Conservation (phyloP, 2,113 vertebrate genomes). For the Anarhynchus alexandrinus region DNA sequence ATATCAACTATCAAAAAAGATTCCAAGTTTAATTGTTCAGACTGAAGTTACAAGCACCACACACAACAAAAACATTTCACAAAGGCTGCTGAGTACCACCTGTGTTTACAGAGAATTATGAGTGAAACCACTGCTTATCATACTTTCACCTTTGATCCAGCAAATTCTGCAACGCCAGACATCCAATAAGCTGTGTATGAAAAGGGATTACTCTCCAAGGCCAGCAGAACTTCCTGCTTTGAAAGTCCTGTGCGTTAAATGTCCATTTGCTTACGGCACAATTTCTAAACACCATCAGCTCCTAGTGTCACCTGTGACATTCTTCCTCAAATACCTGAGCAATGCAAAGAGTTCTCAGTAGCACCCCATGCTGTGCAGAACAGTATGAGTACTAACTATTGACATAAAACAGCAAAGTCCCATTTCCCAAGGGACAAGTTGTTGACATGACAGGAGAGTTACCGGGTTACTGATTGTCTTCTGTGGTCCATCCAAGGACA, state of each 20-base stretch:
- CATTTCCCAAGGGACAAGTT: not conserved
- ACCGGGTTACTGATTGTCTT: conserved; percentile 67
- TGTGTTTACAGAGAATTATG: not conserved
- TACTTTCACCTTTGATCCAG: not conserved
- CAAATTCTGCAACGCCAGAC: not conserved
- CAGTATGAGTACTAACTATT: not conserved
- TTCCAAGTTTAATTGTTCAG: not conserved
- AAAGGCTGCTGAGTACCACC: not conserved
- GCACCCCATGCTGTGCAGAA: not conserved
- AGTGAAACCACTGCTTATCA: not conserved
- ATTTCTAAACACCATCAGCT: not conserved
- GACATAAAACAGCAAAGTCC: not conserved
- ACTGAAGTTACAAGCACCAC: not conserved
- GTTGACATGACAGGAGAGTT: not conserved
- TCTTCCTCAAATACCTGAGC: not conserved
- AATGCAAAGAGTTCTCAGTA: not conserved
- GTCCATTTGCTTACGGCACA: not conserved
- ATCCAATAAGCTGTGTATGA: not conserved
- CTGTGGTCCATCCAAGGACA: conserved; percentile 40
- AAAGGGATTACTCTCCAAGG: not conserved
- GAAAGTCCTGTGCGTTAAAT: not conserved
- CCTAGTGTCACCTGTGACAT: not conserved
- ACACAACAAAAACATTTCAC: not conserved
- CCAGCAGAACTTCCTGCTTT: not conserved
- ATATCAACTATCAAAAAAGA: not conserved